These are phyloP conservation scores for Delia radicum DNA, from an alignment of 1,140 invertebrate genomes.

Conservation along the genomic window DNA sequence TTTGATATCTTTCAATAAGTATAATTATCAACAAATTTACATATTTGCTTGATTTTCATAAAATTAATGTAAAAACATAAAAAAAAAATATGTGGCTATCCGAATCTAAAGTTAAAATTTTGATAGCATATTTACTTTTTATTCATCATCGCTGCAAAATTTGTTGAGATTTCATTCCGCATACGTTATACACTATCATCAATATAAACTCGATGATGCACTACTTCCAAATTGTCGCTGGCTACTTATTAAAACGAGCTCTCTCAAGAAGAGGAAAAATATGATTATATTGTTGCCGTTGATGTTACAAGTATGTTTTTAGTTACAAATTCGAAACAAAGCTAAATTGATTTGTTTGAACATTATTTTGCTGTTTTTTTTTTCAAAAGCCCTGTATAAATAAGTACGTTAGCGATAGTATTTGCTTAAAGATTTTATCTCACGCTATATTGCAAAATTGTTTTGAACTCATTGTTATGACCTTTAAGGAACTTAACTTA, in stretches of 20 bases:
- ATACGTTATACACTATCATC: no score
- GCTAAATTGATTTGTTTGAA: neutral
- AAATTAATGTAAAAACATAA: no score
- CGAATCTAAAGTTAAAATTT: no score
- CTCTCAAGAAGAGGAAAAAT: neutral
- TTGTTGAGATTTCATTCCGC: no score
- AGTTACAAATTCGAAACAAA: no score
- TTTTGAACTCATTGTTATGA: conserved; percentile 18
- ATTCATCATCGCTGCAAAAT: no score
- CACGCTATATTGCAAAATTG: conserved; percentile 23
- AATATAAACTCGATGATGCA: conserved; percentile 41
- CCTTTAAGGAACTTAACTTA: neutral
- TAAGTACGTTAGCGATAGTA: neutral
- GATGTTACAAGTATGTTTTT: neutral
- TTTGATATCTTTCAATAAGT: no score
- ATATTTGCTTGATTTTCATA: no score
- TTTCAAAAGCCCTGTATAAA: neutral
- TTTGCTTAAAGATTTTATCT: conserved; percentile 11
- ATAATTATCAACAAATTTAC: no score
- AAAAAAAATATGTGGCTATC: no score
- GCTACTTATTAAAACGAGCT: neutral
- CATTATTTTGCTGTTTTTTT: no score
- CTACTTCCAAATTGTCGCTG: conserved; percentile 7
- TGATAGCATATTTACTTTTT: no score
- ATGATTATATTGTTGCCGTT: neutral